phyloP scores from a whole-genome alignment of 2,797 vertebrate genomes.

The Sebastiscus tertius region DNA sequence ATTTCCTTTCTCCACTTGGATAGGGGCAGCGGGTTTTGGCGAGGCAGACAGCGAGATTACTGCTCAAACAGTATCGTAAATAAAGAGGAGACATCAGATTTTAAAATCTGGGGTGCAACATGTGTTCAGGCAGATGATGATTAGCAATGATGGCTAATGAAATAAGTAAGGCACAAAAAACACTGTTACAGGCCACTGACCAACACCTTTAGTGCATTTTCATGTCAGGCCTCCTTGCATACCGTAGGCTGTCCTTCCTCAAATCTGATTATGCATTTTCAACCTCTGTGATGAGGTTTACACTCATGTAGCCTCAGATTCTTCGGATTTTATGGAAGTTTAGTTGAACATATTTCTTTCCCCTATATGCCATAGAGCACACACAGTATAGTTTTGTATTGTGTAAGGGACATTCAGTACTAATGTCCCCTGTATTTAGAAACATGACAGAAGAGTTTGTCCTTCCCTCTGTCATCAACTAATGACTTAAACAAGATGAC shows the following conservation, averaged over 20 bases:
- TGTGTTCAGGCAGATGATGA: neutral
- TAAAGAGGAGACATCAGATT: constrained; percentile 14
- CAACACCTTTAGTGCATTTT: constrained; percentile 30
- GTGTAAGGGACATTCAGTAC: constrained; percentile 1
- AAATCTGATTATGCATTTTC: constrained; percentile 60
- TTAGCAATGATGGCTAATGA: constrained; percentile 11
- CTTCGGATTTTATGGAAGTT: constrained; percentile 4
- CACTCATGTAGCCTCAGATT: constrained; percentile 25
- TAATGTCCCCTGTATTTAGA: constrained; percentile 12
- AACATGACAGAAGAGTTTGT: neutral
- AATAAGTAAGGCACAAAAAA: constrained; percentile 1
- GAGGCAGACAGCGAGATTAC: neutral
- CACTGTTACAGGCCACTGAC: constrained; percentile 17
- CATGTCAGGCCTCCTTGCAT: neutral
- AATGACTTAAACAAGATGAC: neutral
- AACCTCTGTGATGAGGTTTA: neutral
- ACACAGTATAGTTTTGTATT: constrained; percentile 30
- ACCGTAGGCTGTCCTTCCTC: constrained; percentile 11
- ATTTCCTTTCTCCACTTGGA: constrained; percentile 36
- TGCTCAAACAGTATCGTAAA: constrained; percentile 3
- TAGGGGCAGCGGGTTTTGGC: neutral
- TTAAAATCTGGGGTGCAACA: neutral
- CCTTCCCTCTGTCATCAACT: neutral
- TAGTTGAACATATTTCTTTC: neutral
- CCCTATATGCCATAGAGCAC: neutral